Evolutionary conservation across 2,888 invertebrate species (phyloP).

Genomic region (Baronia brevicornis): DNA sequence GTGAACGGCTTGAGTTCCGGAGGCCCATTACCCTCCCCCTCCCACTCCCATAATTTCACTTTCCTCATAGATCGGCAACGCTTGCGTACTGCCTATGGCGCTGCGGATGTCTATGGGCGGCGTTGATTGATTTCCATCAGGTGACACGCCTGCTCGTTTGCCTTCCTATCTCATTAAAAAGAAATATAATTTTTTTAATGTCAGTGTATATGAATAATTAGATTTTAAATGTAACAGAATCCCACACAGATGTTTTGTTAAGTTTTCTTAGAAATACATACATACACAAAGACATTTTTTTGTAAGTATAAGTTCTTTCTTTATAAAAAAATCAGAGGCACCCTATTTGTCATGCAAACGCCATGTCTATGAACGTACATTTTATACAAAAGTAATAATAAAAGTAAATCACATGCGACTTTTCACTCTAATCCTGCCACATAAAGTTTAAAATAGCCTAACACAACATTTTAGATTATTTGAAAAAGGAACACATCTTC

Average conservation of each 20-base stretch:
- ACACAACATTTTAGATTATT: constrained; percentile 30
- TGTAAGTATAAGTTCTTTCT: constrained; percentile 15
- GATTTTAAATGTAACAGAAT: no score
- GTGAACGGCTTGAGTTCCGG: no score
- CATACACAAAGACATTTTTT: constrained; percentile 12
- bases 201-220: no score
- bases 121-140: no score
- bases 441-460: constrained; percentile 21
- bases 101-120: no score
- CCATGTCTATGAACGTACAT: constrained; percentile 19
- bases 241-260: constrained; percentile 2
- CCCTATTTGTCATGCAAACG: constrained; percentile 25
- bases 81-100: no score
- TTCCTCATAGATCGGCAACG: no score
- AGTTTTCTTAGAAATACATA: constrained; percentile 7
- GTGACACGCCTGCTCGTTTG: no score
- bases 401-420: constrained; percentile 19
- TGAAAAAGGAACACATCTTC: constrained; percentile 35
- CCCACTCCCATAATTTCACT: no score
- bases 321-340: constrained; percentile 22
- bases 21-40: no score
- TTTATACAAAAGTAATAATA: constrained; percentile 34
- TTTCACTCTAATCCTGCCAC: constrained; percentile 2
- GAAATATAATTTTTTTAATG: no score
- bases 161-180: no score